phyloP scores from a whole-genome alignment of 2,888 invertebrate genomes.

The Belgica antarctica region DNA sequence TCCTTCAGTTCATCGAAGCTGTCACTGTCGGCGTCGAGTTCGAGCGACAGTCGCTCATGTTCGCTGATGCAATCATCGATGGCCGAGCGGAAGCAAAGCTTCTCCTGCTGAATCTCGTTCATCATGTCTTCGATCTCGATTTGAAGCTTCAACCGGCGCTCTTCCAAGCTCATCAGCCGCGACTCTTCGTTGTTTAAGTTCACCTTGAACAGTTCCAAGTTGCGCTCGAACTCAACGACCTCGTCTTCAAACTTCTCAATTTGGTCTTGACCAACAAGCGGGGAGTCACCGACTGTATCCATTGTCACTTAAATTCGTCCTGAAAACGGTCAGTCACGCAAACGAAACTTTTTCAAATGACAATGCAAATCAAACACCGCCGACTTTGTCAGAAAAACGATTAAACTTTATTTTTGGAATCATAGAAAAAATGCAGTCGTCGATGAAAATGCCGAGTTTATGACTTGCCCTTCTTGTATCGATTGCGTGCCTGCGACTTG shows the following conservation, averaged over 20 bases:
- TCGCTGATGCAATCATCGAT: background rate
- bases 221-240: background rate
- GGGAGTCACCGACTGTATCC: background rate
- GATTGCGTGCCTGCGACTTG: conserved; percentile 72
- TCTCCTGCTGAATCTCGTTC: conserved; percentile 19
- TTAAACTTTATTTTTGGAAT: conserved; percentile 14
- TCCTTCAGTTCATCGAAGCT: background rate
- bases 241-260: background rate
- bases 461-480: conserved; percentile 72
- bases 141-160: background rate
- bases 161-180: background rate
- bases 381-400: background rate
- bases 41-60: background rate
- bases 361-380: background rate
- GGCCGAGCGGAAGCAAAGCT: background rate
- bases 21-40: background rate
- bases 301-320: background rate
- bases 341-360: background rate
- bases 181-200: background rate
- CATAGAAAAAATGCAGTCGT: background rate
- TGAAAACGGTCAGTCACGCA: too few species aligned
- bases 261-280: background rate
- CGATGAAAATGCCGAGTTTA: conserved; percentile 54
- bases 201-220: background rate
- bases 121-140: background rate